These are phyloP conservation scores for Candidula unifasciata DNA, from an alignment of 2,888 invertebrate species.

Conservation along the genomic window DNA sequence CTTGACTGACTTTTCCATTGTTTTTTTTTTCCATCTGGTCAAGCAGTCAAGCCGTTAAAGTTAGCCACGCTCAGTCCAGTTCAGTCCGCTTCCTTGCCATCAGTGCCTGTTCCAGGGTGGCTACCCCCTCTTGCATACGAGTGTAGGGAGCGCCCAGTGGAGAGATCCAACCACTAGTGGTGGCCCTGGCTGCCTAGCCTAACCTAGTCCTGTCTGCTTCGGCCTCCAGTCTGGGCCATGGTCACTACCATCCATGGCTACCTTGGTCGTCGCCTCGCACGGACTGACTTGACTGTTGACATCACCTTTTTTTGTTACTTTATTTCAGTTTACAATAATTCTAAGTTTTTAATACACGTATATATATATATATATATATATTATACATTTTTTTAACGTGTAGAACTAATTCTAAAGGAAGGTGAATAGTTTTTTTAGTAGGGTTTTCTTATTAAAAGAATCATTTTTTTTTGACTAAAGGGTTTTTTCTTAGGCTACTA, in stretches of 20 bases:
- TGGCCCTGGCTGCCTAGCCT: slow-evolving; percentile 29
- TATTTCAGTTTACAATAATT: neutral
- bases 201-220: slow-evolving; percentile 45
- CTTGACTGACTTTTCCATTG: slow-evolving; percentile 28
- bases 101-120: slow-evolving; percentile 34
- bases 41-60: slow-evolving; percentile 44
- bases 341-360: neutral
- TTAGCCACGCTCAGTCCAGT: slow-evolving; percentile 37
- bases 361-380: no score
- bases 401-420: neutral
- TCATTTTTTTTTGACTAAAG: neutral
- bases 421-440: neutral
- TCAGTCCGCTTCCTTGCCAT: slow-evolving; percentile 38
- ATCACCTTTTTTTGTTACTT: slow-evolving; percentile 4
- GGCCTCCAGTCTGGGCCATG: slow-evolving; percentile 27
- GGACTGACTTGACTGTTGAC: slow-evolving; percentile 32
- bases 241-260: slow-evolving; percentile 36
- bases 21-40: slow-evolving; percentile 45
- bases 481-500: neutral
- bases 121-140: slow-evolving; percentile 24
- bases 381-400: neutral
- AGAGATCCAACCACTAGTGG: slow-evolving; percentile 32
- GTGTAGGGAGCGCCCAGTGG: slow-evolving; percentile 13
- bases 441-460: neutral
- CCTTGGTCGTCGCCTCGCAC: slow-evolving; percentile 31